Evolutionary conservation across 2,888 invertebrate species (phyloP), one percentile per base, ranked within the genome.

Genomic region (Campoplex nolae): DNA sequence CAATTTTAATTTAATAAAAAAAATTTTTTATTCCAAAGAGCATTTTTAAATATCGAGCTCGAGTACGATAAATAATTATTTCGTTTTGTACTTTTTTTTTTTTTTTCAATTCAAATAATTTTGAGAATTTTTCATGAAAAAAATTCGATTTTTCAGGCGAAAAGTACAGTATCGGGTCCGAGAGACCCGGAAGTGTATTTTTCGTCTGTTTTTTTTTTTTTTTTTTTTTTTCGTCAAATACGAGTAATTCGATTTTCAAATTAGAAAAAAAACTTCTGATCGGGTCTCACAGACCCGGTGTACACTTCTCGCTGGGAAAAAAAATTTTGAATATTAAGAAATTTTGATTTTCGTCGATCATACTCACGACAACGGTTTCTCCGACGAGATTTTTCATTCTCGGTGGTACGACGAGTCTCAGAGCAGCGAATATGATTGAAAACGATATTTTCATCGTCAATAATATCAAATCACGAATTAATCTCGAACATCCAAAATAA

Each of bases 311-410:
- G 28, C 0, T 38, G 2, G 23, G 13, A 58, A 13, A 38, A 54
- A 28, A 42, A 7, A 48, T 16, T 51, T 28, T 9, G 38, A 23
- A 28, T 45, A 3, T 70, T n/a, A n/a, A 16, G 28, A 11, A n/a
- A 42, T 81, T 67, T 13, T 42, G 42, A 56, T 18, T 18, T 8
- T 51, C 9, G 9, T 58, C 13, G 1, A 9, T 28, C 11, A 32
- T 62, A 32, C 32, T 83, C 90, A 95, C 95, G 90, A 95, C 89
- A 56, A 95, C 95, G 2, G 95, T 94, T 89, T 95, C 95, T 6
- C 94, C 95, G 38, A 92, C 88, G 1, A 95, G 92, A 62, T 91
- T 94, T 90, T 95, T 95, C 88, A 91, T 91, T 8, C 91, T 89
- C 7, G 92, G 92, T 1, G 95, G 94, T n/a, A 95, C 86, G 28